Conservation (phyloP, 2,888 invertebrate genomes). For the Drosophila putrida region DNA sequence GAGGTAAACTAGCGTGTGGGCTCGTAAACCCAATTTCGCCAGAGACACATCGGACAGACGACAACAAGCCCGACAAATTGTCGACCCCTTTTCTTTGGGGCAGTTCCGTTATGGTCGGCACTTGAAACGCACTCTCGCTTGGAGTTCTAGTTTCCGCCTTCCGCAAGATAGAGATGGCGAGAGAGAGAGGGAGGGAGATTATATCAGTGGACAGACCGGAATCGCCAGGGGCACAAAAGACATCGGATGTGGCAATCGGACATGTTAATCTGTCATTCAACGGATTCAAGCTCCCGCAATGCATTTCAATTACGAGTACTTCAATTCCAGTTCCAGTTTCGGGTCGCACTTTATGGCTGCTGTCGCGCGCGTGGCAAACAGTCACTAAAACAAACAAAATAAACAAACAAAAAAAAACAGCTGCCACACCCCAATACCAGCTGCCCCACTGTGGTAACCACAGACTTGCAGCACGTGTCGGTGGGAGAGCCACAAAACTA, state of each 20-base stretch:
- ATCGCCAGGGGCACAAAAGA: constrained; percentile 65
- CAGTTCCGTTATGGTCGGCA: constrained; percentile 58
- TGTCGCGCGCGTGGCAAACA: constrained; percentile 56
- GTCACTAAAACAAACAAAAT: not conserved
- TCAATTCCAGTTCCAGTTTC: constrained; percentile 29
- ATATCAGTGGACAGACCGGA: constrained; percentile 71
- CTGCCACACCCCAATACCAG: constrained; percentile 41
- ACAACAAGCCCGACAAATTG: constrained; percentile 9
- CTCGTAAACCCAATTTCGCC: constrained; percentile 75
- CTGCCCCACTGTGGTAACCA: constrained; percentile 40
- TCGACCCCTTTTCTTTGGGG: constrained; percentile 52
- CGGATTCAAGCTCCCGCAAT: constrained; percentile 24
- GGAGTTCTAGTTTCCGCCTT: constrained; percentile 75
- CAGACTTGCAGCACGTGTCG: constrained; percentile 60
- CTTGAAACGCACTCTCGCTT: constrained; percentile 53
- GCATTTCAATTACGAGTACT: constrained; percentile 70
- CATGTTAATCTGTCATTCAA: constrained; percentile 71
- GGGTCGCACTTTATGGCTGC: constrained; percentile 36
- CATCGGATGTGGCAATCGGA: constrained; percentile 79
- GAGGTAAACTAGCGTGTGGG: constrained; percentile 46
- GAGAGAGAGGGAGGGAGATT: not conserved
- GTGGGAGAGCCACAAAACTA: constrained; percentile 10
- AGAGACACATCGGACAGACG: constrained; percentile 20
- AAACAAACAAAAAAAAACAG: not conserved
- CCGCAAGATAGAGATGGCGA: constrained; percentile 22